Evolutionary conservation across 2,888 invertebrate genomes (phyloP).

Genomic region (Argyra leucocephala): DNA sequence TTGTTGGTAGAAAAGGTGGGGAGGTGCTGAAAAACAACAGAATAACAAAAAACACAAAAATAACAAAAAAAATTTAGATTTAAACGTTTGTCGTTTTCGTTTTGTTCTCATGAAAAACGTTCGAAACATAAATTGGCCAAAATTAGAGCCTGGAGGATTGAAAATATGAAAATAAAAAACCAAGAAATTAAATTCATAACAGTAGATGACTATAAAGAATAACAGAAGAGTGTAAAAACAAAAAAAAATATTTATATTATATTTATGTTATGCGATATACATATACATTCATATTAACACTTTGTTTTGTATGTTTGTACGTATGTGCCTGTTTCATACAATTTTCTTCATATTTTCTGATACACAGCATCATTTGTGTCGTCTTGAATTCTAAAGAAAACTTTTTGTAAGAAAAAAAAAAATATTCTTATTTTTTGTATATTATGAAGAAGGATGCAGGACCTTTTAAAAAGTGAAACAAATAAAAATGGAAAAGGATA

Average conservation of each 20-base stretch:
- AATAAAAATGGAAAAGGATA: background rate
- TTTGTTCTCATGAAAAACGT: background rate
- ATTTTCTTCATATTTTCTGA: too few relatives aligned
- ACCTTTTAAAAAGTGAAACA: background rate
- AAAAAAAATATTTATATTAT: background rate
- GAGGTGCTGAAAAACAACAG: background rate
- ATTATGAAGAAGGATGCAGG: background rate
- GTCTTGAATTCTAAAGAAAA: too few relatives aligned
- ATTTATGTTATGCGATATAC: background rate
- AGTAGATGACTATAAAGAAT: too few relatives aligned
- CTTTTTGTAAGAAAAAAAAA: background rate
- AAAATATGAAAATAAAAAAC: background rate
- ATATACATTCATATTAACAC: background rate
- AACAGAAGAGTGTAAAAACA: background rate
- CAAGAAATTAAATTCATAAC: background rate
- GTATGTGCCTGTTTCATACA: too few relatives aligned
- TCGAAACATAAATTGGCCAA: slow-evolving; percentile 1
- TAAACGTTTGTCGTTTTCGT: background rate
- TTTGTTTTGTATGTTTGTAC: background rate
- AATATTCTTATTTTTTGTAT: too few relatives aligned
- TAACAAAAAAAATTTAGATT: background rate
- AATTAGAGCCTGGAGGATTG: slow-evolving; percentile 6
- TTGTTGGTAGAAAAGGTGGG: background rate
- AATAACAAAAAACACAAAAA: background rate
- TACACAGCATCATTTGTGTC: too few relatives aligned